Base-by-base conservation (phyloP, 1,140 invertebrate genomes). In the Leptinotarsa texana region DNA sequence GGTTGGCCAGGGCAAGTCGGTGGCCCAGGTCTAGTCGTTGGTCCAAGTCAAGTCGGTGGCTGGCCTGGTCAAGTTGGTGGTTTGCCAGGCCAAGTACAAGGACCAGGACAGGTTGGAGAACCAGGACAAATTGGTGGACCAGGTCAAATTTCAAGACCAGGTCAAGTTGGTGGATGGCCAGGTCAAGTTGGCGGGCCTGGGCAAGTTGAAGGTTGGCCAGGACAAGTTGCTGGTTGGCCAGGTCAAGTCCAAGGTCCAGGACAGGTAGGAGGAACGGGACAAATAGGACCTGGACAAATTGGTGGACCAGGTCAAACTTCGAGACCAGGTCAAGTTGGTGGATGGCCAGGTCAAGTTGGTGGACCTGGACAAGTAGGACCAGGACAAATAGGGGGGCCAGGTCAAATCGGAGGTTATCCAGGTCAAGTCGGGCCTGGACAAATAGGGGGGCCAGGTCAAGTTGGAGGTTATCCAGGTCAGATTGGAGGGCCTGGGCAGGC, bases 31-130 rank as follows among this genome's bases (percentile, higher is more conserved):
- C n/a, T n/a, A n/a, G n/a, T n/a, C n/a, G n/a, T n/a, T n/a, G n/a
- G n/a, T n/a, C n/a, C n/a, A n/a, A n/a, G 63, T 49, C 75, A 70
- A 51, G 57, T n/a, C 68, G 74, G 57, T 24, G 67, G 79, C 61
- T 77, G 27, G 27, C 47, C 69, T 13, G 69, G 51, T 13, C 69
- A 42, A 33, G 21, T 21, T 8, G 75, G 66, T 27, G 71, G 71
- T 18, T 62, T 47, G 63, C 65, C 51, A 68, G 49, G 48, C 4
- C 47, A 71, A 71, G 57, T 71, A 48, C 47, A 24, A 61, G 51
- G 47, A 0, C 47, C 69, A 21, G 73, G 77, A 69, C 78, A 77
- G 73, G 72, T 73, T 33, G 74, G 72, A 65, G 77, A 65, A 73
- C 71, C 71, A 73, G 77, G 81, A 42, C 24, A 42, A 48, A 71